Conservation (phyloP, 2,888 invertebrate species). For the Halictus ligatus region DNA sequence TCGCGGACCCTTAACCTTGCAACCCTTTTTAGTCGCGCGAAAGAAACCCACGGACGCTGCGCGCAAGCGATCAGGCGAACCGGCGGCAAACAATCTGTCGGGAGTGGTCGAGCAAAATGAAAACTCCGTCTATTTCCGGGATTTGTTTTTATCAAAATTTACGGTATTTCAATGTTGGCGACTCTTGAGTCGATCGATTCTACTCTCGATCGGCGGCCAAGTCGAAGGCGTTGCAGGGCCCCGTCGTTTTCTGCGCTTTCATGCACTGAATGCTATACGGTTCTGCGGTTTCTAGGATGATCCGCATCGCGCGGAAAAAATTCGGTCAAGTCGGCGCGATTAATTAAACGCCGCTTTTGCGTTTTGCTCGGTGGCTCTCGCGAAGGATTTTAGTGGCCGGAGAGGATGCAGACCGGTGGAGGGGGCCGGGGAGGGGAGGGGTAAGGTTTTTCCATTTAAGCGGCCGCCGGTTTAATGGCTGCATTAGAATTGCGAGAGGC, state of each 20-base stretch:
- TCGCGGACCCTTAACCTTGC: not conserved
- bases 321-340: conserved; percentile 64
- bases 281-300: conserved; percentile 65
- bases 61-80: not conserved
- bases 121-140: too few species aligned
- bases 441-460: conserved; percentile 24
- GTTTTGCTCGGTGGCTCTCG: conserved; percentile 26
- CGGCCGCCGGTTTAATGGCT: conserved; percentile 48
- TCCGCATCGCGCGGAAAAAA: conserved; percentile 60
- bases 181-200: not conserved
- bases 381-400: conserved; percentile 13
- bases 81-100: not conserved
- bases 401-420: not conserved
- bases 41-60: not conserved
- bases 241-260: conserved; percentile 39
- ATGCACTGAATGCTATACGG: conserved; percentile 66
- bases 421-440: not conserved
- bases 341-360: conserved; percentile 60
- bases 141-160: not conserved
- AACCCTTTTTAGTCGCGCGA: not conserved
- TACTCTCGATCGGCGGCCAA: not conserved
- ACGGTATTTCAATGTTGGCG: too few species aligned
- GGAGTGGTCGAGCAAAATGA: not conserved
- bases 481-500: conserved; percentile 48
- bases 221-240: not conserved